phyloP scores from a whole-genome alignment of 2,888 invertebrate genomes.

The Campaea margaritaria region DNA sequence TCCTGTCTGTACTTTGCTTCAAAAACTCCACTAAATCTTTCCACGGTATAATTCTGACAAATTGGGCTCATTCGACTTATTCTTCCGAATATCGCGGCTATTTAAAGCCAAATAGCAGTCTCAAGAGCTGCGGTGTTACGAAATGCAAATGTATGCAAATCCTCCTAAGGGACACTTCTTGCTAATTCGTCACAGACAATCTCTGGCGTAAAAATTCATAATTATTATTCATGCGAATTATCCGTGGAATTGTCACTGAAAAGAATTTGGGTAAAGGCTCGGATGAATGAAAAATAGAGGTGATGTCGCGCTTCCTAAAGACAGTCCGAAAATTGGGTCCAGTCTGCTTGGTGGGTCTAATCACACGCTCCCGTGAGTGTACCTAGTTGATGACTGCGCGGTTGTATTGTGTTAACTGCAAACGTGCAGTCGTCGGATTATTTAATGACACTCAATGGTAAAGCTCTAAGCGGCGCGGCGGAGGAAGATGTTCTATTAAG shows the following conservation, averaged over 20 bases:
- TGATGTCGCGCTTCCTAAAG: not conserved
- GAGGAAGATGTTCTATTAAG: not conserved
- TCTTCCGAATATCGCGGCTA: constrained; percentile 7
- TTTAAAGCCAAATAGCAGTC: constrained; percentile 17
- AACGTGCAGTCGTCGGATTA: too few relatives aligned
- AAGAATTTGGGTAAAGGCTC: constrained; percentile 15
- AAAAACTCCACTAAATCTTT: not conserved
- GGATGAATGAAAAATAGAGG: constrained; percentile 1
- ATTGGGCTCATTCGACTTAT: constrained; percentile 10
- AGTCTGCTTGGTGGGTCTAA: too few relatives aligned
- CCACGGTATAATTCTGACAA: constrained; percentile 17
- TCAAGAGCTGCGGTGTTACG: constrained; percentile 13
- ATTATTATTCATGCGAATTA: constrained; percentile 70
- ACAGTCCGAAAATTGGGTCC: not conserved
- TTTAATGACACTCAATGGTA: too few relatives aligned
- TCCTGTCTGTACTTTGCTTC: not conserved
- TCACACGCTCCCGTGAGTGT: too few relatives aligned
- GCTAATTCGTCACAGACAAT: constrained; percentile 60
- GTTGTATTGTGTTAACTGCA: too few relatives aligned
- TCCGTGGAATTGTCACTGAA: constrained; percentile 33
- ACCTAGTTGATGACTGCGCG: too few relatives aligned
- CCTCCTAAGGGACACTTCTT: constrained; percentile 46
- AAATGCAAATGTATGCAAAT: constrained; percentile 64
- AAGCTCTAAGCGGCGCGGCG: too few relatives aligned
- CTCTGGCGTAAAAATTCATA: constrained; percentile 58